These are phyloP conservation scores for Phoxinus phoxinus DNA, from an alignment of 2,113 vertebrate species.

Conservation along the genomic window DNA sequence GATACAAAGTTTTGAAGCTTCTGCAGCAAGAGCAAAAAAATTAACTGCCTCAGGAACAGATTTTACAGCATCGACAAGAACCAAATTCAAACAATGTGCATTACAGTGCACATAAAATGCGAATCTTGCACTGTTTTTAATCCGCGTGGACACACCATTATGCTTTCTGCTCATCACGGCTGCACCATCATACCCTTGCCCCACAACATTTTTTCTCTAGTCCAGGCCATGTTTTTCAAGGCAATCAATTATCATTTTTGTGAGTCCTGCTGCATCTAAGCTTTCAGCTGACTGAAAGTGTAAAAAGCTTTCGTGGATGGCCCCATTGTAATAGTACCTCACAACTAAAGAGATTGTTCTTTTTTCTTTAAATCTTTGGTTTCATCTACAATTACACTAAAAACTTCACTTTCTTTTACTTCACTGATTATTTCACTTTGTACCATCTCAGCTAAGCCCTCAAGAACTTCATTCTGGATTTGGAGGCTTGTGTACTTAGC, in stretches of 20 bases:
- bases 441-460: too few relatives aligned
- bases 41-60: too few relatives aligned
- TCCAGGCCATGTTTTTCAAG: background rate
- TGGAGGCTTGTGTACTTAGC: too few relatives aligned
- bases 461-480: too few relatives aligned
- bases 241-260: background rate
- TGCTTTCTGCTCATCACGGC: too few relatives aligned
- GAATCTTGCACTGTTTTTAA: background rate
- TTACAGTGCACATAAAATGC: constrained; percentile 3
- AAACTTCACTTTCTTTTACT: too few relatives aligned
- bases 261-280: background rate
- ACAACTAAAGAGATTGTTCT: background rate
- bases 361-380: background rate
- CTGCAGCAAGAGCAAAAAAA: too few relatives aligned
- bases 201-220: background rate
- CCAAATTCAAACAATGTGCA: too few relatives aligned
- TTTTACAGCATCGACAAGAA: too few relatives aligned
- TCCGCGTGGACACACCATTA: background rate
- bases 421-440: too few relatives aligned
- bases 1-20: too few relatives aligned
- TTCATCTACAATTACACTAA: background rate
- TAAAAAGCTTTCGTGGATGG: background rate
- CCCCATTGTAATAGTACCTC: background rate
- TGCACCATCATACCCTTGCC: background rate
- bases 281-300: background rate